Evolutionary conservation across 2,113 vertebrate species (phyloP), one percentile per base, ranked within the genome.

Genomic region (Tragelaphus imberbis): DNA sequence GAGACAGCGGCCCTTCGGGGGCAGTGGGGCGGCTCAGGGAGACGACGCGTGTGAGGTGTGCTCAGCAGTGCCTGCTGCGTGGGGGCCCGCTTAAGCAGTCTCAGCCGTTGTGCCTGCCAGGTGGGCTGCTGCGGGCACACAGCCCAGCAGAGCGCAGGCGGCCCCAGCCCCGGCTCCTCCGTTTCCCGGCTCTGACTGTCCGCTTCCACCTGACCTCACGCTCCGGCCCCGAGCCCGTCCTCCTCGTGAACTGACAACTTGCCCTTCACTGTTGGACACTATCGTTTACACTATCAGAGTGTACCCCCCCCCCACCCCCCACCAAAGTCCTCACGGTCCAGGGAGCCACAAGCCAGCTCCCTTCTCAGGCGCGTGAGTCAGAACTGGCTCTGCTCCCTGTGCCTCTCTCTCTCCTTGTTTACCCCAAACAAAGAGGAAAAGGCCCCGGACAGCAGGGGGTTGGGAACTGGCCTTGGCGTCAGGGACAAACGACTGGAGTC

Each of bases 21-120:
- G 6, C 56, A 4, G 3, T 8, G 5, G 13, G 13, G 40, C 55
- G 10, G 36, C 49, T 5, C 14, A 4, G 59, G 21, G 77, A 15
- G 33, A 23, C 1, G 16, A 6, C 1, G 0, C 2, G 19, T 11
- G 7, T 3, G 25, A 53, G 0, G 47, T 0, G 6, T 5, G 55
- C 30, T 7, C 1, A 16, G 14, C 2, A 1, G n/a, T 7, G 28
- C 36, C 68, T 28, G 59, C 47, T 55, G 10, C 3, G 0, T 0
- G 23, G 85, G 1, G 36, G 44, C 47, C 11, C 3, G 2, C 15
- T 3, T 17, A 6, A 19, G 77, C 13, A n/a, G 87, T 13, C 0
- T 0, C 65, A 16, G 36, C 55, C 19, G 15, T 44, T 14, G 2
- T 6, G 6, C 4, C 2, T 33, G 36, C 47, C 17, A 12, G 0